These are phyloP conservation scores for Nomada hirtipes DNA, from an alignment of 2,888 invertebrate species.

Conservation along the genomic window DNA sequence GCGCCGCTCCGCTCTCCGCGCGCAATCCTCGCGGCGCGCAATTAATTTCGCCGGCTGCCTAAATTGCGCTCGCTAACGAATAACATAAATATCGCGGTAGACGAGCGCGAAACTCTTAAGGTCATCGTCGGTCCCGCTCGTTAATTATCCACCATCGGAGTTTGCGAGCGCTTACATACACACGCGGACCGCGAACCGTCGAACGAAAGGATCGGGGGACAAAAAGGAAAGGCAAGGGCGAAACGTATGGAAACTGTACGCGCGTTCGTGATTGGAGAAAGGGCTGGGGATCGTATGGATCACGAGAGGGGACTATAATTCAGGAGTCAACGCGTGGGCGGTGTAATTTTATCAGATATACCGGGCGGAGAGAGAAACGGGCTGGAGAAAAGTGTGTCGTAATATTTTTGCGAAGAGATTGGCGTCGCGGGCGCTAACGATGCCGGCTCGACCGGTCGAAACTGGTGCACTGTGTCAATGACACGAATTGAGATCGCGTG, in stretches of 20 bases:
- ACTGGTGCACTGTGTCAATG: constrained; percentile 39
- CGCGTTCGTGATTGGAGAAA: not conserved
- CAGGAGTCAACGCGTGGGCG: constrained; percentile 63
- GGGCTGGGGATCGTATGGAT: constrained; percentile 37
- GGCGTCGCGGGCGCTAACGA: constrained; percentile 29
- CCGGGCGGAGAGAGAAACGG: not conserved
- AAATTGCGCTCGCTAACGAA: constrained; percentile 60
- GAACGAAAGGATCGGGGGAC: constrained; percentile 18
- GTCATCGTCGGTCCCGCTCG: constrained; percentile 48
- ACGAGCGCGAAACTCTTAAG: constrained; percentile 51
- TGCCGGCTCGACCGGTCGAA: constrained; percentile 29
- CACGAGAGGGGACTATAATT: constrained; percentile 65
- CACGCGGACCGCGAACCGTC: constrained; percentile 29
- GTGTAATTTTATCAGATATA: constrained; percentile 58
- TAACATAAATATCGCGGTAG: constrained; percentile 58
- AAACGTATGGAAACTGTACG: constrained; percentile 26
- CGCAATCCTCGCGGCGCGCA: constrained; percentile 43
- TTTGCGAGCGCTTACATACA: constrained; percentile 1
- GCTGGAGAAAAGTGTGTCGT: constrained; percentile 23
- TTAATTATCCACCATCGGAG: constrained; percentile 65
- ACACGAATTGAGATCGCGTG: constrained; percentile 11
- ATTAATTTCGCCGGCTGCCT: constrained; percentile 57
- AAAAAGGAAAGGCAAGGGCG: constrained; percentile 15
- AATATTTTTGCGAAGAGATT: constrained; percentile 38
- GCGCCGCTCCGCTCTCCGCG: not conserved